Evolutionary conservation across 2,113 vertebrate species (phyloP), one percentile per base, ranked within the genome.

Genomic region (Mellivora capensis): DNA sequence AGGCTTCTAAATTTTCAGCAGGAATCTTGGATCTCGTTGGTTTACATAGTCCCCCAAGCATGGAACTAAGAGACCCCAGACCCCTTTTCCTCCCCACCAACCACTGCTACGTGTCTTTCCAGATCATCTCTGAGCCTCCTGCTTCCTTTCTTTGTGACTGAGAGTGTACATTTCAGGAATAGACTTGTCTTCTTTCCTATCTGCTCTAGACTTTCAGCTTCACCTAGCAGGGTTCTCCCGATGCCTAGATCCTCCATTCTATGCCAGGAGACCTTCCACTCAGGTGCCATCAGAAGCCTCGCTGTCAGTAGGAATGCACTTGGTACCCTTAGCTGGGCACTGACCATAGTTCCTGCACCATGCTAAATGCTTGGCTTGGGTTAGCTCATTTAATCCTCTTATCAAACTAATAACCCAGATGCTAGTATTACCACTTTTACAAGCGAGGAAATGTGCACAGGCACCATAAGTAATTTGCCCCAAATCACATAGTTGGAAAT

Each of bases 391-490:
- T n/a, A 49, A 82, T 69, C n/a, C 76, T 47, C 20, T 64, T 44
- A 84, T 42, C 34, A 61, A 42, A 20, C 29, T 39, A 81, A 34
- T 74, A 37, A 49, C 6, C 31, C 4, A 18, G 15, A 37, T 27
- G 39, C 49, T 61, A n/a, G 76, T 57, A 76, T 27, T 34, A 34
- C n/a, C 47, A n/a, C 13, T 57, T 76, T 64, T 64, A 47, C 18
- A 64, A 52, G 21, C 52, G n/a, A 79, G 42, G 49, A 88, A 91
- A 61, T 34, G 79, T 7, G 59, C 71, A 49, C 61, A 62, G 49
- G 89, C 37, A 64, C 64, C n/a, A 31, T 17, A 71, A 85, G n/a
- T 64, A 85, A 80, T 88, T 90, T 84, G 34, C 23, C 83, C 90
- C 64, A 62, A 39, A 39, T 84, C 52, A 71, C 9, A 67, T 0